These are phyloP conservation scores for Carollia perspicillata DNA, from an alignment of 2,113 vertebrate species.

Conservation along the genomic window DNA sequence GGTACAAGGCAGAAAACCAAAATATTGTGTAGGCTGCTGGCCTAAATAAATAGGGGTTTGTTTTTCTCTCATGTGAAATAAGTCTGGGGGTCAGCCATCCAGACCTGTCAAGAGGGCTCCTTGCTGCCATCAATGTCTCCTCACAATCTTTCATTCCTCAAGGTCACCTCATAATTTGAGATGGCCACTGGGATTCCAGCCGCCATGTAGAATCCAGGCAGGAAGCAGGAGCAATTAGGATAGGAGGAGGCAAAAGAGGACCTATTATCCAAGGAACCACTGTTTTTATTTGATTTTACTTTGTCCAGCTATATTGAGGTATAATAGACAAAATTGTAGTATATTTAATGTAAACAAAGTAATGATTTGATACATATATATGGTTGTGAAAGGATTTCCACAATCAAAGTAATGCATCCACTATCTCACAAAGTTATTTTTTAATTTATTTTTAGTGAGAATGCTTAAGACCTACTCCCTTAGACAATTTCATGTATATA, in stretches of 20 bases:
- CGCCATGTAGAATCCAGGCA: neutral
- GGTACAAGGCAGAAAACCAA: neutral
- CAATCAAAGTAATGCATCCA: neutral
- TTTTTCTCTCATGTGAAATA: neutral
- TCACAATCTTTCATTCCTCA: neutral
- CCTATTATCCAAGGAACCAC: neutral
- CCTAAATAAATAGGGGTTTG: neutral
- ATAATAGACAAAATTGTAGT: neutral
- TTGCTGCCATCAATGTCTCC: neutral
- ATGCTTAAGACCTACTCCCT: neutral
- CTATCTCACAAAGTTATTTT: neutral
- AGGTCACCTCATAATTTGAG: neutral
- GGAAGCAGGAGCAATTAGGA: neutral
- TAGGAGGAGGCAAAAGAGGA: neutral
- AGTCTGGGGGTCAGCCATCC: neutral
- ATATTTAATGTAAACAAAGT: neutral
- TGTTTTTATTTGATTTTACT: neutral
- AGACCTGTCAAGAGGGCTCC: neutral
- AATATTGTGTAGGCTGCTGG: neutral
- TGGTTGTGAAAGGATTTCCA: neutral
- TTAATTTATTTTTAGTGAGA: neutral
- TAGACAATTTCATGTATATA: neutral
- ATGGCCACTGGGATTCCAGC: neutral
- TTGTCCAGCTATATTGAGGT: neutral
- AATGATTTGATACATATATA: neutral